Conservation (phyloP, 2,797 vertebrate genomes). For the Scarus forsteni region DNA sequence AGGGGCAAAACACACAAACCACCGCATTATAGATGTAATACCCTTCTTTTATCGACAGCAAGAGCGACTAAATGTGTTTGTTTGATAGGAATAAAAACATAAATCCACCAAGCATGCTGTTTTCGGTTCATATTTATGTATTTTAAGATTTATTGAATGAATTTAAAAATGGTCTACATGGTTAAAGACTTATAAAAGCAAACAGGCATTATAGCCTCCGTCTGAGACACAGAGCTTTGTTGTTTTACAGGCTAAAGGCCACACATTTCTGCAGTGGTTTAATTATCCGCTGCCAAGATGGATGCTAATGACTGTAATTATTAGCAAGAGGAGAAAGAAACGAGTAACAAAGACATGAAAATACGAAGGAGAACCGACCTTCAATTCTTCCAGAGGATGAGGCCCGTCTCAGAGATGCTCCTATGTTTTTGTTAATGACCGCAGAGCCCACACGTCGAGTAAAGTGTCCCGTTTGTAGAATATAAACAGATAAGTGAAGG, state of each 20-base stretch:
- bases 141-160: too few species aligned
- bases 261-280: slow-evolving; percentile 40
- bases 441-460: background rate
- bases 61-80: too few species aligned
- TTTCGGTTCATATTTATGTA: background rate
- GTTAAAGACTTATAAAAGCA: too few species aligned
- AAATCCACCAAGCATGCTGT: too few species aligned
- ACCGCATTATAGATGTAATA: too few species aligned
- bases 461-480: slow-evolving; percentile 11
- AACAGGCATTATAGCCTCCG: background rate
- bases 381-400: slow-evolving; percentile 4
- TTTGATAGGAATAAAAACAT: too few species aligned
- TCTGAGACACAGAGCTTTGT: background rate
- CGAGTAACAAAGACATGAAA: slow-evolving; percentile 32
- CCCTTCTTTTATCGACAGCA: too few species aligned
- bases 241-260: background rate
- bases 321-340: slow-evolving; percentile 17
- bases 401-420: background rate
- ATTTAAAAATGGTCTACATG: background rate
- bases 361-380: slow-evolving; percentile 50
- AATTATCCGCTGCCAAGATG: slow-evolving; percentile 74
- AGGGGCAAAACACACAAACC: background rate
- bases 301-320: slow-evolving; percentile 78
- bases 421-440: background rate
- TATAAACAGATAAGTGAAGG: slow-evolving; percentile 35